A percentile compares a stretch with the other conserved stretches of the same genome.
Evolutionary conservation across 1,140 invertebrate species (phyloP).

Genomic region (Maconellicoccus hirsutus): DNA sequence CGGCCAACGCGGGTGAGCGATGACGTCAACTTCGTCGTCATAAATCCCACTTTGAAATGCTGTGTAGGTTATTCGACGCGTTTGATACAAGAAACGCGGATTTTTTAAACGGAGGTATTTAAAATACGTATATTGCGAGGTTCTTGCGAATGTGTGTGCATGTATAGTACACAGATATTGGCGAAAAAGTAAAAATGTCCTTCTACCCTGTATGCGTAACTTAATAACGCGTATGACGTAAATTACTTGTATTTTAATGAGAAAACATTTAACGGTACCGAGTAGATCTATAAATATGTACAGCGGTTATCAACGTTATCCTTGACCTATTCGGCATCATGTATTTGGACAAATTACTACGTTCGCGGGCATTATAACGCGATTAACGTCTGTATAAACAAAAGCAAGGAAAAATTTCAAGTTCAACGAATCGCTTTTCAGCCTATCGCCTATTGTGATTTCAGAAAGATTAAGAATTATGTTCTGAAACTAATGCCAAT

Average conservation of each 20-base stretch:
- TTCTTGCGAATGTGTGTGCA: not conserved
- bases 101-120: not conserved
- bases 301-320: not conserved
- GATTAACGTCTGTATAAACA: not conserved
- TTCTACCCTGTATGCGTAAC: not conserved
- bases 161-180: not conserved
- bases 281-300: not conserved
- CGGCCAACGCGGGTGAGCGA: not conserved
- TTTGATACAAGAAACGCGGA: not conserved
- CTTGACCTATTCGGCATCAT: not conserved
- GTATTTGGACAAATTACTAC: too few relatives aligned
- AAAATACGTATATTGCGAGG: too few relatives aligned
- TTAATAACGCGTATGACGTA: constrained; percentile 8
- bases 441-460: not conserved
- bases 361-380: too few relatives aligned
- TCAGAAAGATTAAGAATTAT: not conserved
- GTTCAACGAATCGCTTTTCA: not conserved
- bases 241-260: constrained; percentile 6
- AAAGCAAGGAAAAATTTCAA: not conserved
- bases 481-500: not conserved
- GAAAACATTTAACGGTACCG: constrained; percentile 7
- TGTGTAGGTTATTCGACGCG: not conserved
- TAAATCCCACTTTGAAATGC: not conserved
- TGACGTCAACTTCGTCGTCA: constrained; percentile 7
- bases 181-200: constrained; percentile 8